phyloP scores from a whole-genome alignment of 2,888 invertebrate species.

The Suillia variegata region DNA sequence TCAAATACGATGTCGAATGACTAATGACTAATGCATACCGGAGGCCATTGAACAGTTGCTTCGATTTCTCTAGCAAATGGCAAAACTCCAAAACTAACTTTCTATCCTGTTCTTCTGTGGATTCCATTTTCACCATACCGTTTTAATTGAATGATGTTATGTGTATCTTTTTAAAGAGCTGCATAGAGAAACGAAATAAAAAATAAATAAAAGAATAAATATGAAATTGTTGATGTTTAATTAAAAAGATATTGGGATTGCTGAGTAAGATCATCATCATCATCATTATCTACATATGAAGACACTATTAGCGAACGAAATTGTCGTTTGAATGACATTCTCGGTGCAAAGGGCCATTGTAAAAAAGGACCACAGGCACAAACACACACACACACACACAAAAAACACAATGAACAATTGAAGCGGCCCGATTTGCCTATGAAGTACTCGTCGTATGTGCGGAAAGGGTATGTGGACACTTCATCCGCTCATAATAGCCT shows the following conservation, averaged over 20 bases:
- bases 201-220: constrained; percentile 16
- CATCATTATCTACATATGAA: too few relatives aligned
- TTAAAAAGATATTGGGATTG: constrained; percentile 21
- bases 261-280: background rate
- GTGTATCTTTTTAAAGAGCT: constrained; percentile 54
- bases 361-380: background rate
- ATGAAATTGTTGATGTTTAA: constrained; percentile 21
- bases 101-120: constrained; percentile 84
- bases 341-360: background rate
- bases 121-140: constrained; percentile 76
- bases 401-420: too few relatives aligned
- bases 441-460: background rate
- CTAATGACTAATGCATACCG: constrained; percentile 63
- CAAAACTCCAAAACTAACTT: constrained; percentile 95
- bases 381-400: too few relatives aligned
- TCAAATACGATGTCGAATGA: background rate
- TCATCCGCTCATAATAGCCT: too few relatives aligned
- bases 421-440: background rate
- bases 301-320: too few relatives aligned
- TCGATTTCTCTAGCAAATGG: constrained; percentile 94
- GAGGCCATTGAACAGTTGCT: constrained; percentile 95
- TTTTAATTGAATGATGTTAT: constrained; percentile 57
- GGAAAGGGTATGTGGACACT: too few relatives aligned
- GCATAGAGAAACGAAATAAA: constrained; percentile 25
- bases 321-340: background rate